Evolutionary conservation across 2,888 invertebrate species (phyloP), one percentile per base, ranked within the genome.

Genomic region (Athalia cordata): DNA sequence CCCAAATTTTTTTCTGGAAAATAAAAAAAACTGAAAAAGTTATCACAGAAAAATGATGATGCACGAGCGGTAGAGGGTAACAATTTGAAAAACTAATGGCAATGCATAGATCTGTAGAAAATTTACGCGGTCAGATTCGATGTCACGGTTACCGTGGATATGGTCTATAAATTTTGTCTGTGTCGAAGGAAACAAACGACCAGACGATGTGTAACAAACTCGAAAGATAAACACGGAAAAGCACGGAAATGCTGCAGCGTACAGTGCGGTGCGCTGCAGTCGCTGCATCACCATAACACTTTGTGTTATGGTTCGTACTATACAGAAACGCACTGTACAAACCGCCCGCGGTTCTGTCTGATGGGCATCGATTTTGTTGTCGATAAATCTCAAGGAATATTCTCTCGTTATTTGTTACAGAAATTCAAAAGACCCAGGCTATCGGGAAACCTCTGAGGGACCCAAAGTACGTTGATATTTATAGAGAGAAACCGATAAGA

Each of bases 381-480:
- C 13, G 9, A 43, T 57, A 13, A 59, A 72, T 72, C 59, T 13
- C 6, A 47, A n/a, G 57, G 7, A 59, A 70, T 43, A 72, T 59
- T 5, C 80, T 9, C 45, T 47, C 8, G 45, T 47, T 82, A 77
- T 79, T 80, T 79, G 75, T 92, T 92, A n/a, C 91, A 96, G 96
- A 96, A 91, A 94, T 96, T 72, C 91, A 93, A 84, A 94, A 94
- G 90, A 94, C 95, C 9, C 95, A 96, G 89, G 90, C 93, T 0
- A 91, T 93, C 8, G 95, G 95, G 0, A 93, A 95, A 81, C 94
- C 95, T 5, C 90, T 92, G 5, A 92, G 93, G 80, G 95, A 95
- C 84, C 91, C 90, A 66, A 93, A 95, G 90, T 96, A 95, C 89
- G 92, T 95, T 43, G 95, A 95, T 89, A 95, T 95, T 59, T 95